Percentiles rank a stretch among this genome's conserved stretches.
Conservation (phyloP, 2,113 vertebrate genomes). For the Colossoma macropomum region DNA sequence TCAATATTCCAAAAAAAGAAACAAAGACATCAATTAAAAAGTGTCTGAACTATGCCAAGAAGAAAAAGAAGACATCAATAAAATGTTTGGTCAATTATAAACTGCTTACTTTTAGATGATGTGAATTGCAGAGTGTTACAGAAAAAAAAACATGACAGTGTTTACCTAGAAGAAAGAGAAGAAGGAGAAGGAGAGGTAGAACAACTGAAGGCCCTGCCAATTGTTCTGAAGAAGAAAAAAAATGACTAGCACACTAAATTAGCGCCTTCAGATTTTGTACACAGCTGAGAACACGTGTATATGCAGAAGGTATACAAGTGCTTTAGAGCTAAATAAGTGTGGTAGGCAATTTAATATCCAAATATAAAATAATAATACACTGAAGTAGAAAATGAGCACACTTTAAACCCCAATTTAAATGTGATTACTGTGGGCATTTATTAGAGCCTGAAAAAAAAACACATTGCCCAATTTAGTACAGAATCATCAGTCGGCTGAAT, state of each 20-base stretch:
- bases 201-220: neutral
- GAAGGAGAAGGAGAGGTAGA: too few relatives aligned
- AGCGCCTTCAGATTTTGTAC: neutral
- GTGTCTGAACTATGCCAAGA: neutral
- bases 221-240: neutral
- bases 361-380: slow-evolving; percentile 25
- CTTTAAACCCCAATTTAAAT: slow-evolving; percentile 42
- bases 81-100: neutral
- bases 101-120: slow-evolving; percentile 8
- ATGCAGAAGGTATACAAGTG: neutral
- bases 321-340: neutral
- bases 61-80: slow-evolving; percentile 7
- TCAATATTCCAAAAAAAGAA: slow-evolving; percentile 22
- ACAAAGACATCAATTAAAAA: neutral
- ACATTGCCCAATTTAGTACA: slow-evolving; percentile 28
- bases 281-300: neutral
- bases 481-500: slow-evolving; percentile 41
- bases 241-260: neutral
- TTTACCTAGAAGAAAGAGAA: slow-evolving; percentile 6
- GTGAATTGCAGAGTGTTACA: slow-evolving; percentile 1
- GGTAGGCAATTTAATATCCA: slow-evolving; percentile 12
- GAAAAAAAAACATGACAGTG: slow-evolving; percentile 9
- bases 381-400: slow-evolving; percentile 13
- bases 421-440: slow-evolving; percentile 35
- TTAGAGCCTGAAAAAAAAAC: slow-evolving; percentile 13